phyloP scores from a whole-genome alignment of 2,113 vertebrate genomes.

The Hipposideros armiger region DNA sequence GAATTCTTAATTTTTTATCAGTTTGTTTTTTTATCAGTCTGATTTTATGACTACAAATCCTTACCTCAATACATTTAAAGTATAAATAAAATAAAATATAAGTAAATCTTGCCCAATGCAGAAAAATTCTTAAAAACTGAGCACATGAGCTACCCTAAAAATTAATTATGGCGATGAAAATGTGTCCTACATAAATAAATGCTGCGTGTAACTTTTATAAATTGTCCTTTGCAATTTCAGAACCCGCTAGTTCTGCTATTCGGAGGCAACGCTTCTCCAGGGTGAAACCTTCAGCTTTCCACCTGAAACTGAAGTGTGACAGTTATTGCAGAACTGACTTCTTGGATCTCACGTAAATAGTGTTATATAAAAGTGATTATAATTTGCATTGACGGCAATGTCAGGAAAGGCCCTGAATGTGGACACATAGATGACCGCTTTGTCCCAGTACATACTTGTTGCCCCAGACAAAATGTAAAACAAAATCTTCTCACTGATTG shows the following conservation, averaged over 20 bases:
- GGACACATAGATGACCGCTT: neutral
- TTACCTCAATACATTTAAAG: neutral
- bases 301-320: neutral
- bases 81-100: neutral
- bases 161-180: neutral
- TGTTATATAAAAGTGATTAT: neutral
- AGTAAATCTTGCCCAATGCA: neutral
- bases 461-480: neutral
- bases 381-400: neutral
- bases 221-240: neutral
- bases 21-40: conserved; percentile 2
- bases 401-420: neutral
- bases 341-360: neutral
- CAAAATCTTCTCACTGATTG: neutral
- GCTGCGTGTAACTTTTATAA: neutral
- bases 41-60: neutral
- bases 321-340: neutral
- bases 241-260: neutral
- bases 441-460: too few species aligned
- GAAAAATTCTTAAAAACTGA: neutral
- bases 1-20: conserved; percentile 3
- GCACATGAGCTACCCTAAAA: neutral
- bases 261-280: neutral
- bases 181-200: neutral
- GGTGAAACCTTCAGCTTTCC: neutral